These are phyloP conservation scores for Regulus satrapa DNA, from an alignment of 2,113 vertebrate species.

Conservation along the genomic window DNA sequence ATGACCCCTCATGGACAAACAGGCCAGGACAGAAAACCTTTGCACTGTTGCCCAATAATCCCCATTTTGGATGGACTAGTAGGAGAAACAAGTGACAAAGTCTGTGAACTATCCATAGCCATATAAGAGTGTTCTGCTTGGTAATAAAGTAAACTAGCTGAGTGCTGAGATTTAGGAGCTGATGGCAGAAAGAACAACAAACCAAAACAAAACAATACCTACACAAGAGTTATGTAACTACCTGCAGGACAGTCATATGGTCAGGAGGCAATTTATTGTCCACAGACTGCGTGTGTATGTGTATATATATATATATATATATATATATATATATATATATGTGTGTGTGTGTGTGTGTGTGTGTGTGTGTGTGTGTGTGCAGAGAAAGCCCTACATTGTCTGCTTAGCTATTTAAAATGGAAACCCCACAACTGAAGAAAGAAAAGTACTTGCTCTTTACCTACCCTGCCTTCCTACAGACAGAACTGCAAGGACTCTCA, in stretches of 20 bases:
- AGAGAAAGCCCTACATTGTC: not conserved
- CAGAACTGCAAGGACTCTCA: not conserved
- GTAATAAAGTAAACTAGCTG: not conserved
- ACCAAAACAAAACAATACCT: fast-evolving
- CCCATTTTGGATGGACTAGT: not conserved
- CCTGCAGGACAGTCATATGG: not conserved
- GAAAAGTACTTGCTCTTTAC: not conserved
- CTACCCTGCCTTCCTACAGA: not conserved
- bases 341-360: not conserved
- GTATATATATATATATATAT: no score
- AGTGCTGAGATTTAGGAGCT: not conserved
- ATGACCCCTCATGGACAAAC: not conserved
- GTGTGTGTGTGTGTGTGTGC: no score
- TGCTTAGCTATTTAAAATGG: not conserved
- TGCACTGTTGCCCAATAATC: not conserved
- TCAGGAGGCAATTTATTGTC: not conserved
- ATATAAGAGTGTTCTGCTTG: not conserved
- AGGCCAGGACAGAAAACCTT: not conserved
- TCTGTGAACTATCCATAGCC: not conserved
- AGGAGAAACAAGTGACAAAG: not conserved
- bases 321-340: not conserved
- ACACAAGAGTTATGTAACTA: not conserved
- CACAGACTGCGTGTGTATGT: not conserved
- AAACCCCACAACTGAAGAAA: not conserved
- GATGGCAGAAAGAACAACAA: not conserved